Evolutionary conservation across 1,140 invertebrate species (phyloP), one percentile per base, ranked within the genome.

Genomic region (Drosophila nebulosa): DNA sequence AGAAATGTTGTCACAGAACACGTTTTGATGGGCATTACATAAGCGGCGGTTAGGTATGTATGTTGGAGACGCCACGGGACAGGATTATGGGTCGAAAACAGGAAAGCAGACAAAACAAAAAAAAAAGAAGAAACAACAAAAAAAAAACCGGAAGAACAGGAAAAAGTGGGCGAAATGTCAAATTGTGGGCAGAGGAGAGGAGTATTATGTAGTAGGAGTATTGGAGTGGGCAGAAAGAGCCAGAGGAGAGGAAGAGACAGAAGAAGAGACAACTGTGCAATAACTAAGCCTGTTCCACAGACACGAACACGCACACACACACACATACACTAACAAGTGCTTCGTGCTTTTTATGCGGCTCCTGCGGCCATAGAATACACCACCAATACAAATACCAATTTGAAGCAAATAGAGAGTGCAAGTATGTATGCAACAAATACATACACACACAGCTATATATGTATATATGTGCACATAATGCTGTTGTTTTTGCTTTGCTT

Each of bases 91-190:
- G 79, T 79, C 75, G 75, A 79, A 88, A 89, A 89, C 78, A 89
- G 79, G 84, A 88, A 88, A 84, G 72, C 74, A 71, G 69, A 65
- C 84, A 89, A 88, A 89, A 83, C 84, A 89, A 89, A 89, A 46
- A 46, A 46, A 46, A 46, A 18, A 42, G 18, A 18, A 42, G 12
- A n/a, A 36, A n/a, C 35, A 42, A 42, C 27, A 30, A 9, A 42
- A 46, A 46, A n/a, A 46, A 46, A 88, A 89, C 84, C 79, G 84
- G 84, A 89, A 88, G 84, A 84, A 88, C 84, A 74, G 84, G 84
- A 88, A 89, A 88, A 88, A 88, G 84, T 88, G 84, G 84, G 84
- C 84, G 84, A 88, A 89, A 89, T 79, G 79, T 85, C 84, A 79
- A 83, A 89, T 76, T 84, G 79, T 79, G 77, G 84, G 70, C 71